phyloP scores from a whole-genome alignment of 2,797 vertebrate genomes.

The Spea hammondii region DNA sequence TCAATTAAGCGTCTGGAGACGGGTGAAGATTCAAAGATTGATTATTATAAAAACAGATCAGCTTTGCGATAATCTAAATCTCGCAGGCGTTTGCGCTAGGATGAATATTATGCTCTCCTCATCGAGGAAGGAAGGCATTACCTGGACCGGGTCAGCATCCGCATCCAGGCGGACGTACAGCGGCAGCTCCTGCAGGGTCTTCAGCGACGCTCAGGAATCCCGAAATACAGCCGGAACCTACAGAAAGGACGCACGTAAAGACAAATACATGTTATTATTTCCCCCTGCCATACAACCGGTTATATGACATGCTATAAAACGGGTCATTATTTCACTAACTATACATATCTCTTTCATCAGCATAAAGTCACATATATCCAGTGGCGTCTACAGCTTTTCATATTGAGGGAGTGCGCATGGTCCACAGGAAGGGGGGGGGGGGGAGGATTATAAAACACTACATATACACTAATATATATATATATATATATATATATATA shows the following conservation, averaged over 20 bases:
- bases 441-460: too few species aligned
- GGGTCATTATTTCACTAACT: neutral
- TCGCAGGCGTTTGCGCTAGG: too few species aligned
- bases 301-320: neutral
- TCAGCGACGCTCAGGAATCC: slow-evolving; percentile 77
- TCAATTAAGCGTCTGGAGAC: slow-evolving; percentile 2
- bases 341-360: neutral
- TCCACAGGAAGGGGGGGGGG: too few species aligned
- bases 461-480: too few species aligned
- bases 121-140: slow-evolving; percentile 53
- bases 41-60: slow-evolving; percentile 24
- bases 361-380: neutral
- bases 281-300: neutral
- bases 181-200: slow-evolving; percentile 80
- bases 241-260: too few species aligned
- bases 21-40: neutral
- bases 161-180: slow-evolving; percentile 81
- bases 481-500: too few species aligned
- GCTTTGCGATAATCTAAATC: neutral
- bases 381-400: too few species aligned
- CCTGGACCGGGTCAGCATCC: slow-evolving; percentile 84
- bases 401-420: too few species aligned
- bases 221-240: too few species aligned
- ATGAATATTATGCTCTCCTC: too few species aligned
- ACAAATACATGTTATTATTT: neutral